A percentile compares a stretch with the other conserved stretches of the same genome.
These are phyloP conservation scores for Chloroceryle amazona DNA, from an alignment of 2,797 vertebrate species.

Conservation along the genomic window DNA sequence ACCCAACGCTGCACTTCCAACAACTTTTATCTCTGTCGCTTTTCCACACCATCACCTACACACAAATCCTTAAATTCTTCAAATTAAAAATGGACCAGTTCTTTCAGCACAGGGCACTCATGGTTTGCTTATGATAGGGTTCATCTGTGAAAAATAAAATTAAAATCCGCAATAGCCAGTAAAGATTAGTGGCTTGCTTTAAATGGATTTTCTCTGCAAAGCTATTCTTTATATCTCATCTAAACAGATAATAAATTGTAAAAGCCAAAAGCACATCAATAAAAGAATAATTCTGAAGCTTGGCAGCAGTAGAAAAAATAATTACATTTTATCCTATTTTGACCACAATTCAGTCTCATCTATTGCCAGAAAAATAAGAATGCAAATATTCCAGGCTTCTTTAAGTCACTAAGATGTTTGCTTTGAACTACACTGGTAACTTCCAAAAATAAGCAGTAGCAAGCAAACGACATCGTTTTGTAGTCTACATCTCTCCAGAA, in stretches of 20 bases:
- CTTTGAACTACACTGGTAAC: conserved; percentile 23
- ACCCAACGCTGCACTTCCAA: background rate
- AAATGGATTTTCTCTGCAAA: conserved; percentile 45
- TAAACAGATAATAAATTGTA: conserved; percentile 54
- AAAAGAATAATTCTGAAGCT: conserved; percentile 56
- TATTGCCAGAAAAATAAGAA: conserved; percentile 43
- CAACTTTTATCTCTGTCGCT: background rate
- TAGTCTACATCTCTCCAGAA: background rate
- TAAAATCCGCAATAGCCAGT: background rate
- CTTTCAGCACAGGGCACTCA: background rate
- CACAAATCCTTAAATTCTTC: background rate
- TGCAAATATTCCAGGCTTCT: background rate
- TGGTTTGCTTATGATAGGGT: background rate
- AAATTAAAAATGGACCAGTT: conserved; percentile 4
- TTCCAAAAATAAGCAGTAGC: conserved; percentile 18
- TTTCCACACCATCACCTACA: background rate
- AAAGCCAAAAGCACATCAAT: conserved; percentile 54
- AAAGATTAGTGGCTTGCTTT: conserved; percentile 47
- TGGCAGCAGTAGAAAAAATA: conserved; percentile 50
- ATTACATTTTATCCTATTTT: conserved; percentile 57
- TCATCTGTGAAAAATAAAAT: conserved; percentile 50
- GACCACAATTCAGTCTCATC: conserved; percentile 25
- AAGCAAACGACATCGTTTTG: background rate
- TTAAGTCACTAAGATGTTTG: background rate
- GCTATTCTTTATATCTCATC: conserved; percentile 43